Evolutionary conservation across 1,140 invertebrate genomes (phyloP).

Genomic region (Papilio aristodemus): DNA sequence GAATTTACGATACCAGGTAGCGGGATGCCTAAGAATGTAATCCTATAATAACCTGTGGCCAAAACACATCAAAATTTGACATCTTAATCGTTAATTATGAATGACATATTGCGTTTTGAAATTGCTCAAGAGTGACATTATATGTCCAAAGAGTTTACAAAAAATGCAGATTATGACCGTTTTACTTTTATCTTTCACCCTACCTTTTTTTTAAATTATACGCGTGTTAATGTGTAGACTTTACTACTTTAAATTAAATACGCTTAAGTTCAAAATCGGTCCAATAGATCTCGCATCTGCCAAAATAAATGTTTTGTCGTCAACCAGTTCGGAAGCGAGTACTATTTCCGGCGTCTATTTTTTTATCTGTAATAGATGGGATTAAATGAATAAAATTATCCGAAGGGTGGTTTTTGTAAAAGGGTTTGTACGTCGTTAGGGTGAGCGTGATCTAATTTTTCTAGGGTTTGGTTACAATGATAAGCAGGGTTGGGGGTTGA

Average conservation of each 20-base stretch:
- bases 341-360: conserved; percentile 65
- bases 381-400: conserved; percentile 75
- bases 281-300: conserved; percentile 19
- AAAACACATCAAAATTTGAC: conserved; percentile 46
- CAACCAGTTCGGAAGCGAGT: conserved; percentile 45
- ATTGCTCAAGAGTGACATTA: background rate
- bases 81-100: conserved; percentile 54
- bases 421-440: conserved; percentile 61
- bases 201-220: conserved; percentile 13
- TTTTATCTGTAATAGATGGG: conserved; percentile 52
- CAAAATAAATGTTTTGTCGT: conserved; percentile 25
- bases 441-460: conserved; percentile 63
- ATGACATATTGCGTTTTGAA: conserved; percentile 42
- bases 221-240: background rate
- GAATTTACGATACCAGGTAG: conserved; percentile 38
- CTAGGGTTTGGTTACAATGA: conserved; percentile 41
- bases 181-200: conserved; percentile 7
- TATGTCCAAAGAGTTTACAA: background rate
- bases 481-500: background rate
- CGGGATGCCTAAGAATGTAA: conserved; percentile 38
- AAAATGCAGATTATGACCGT: conserved; percentile 20
- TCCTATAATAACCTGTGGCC: conserved; percentile 43
- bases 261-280: conserved; percentile 18
- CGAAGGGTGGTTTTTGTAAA: conserved; percentile 60
- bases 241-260: background rate